phyloP scores from a whole-genome alignment of 35 echinoderm and acorn worm genomes.

The Chiridota heheva region DNA sequence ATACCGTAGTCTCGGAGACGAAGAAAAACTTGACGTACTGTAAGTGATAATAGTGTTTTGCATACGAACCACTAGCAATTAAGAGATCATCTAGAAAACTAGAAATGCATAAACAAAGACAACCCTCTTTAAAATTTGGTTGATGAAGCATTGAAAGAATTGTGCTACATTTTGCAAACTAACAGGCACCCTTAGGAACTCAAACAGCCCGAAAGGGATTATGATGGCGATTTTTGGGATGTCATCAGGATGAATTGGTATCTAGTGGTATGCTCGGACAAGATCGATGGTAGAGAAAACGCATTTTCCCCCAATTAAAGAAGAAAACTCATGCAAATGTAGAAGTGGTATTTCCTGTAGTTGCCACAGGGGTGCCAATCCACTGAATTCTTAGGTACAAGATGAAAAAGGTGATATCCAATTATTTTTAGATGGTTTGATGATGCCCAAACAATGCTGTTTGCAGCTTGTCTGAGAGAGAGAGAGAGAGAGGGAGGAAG shows the following conservation, averaged over 20 bases:
- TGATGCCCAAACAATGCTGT: conserved; percentile 45
- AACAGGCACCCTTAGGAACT: conserved; percentile 44
- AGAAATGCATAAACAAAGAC: conserved; percentile 37
- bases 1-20: not conserved
- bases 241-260: conserved; percentile 31
- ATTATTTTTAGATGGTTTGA: conserved; percentile 30
- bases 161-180: conserved; percentile 35
- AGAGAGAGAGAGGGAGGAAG: no score
- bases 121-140: conserved; percentile 16
- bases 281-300: conserved; percentile 47
- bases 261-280: conserved; percentile 46
- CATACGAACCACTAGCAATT: not conserved
- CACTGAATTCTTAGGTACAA: conserved; percentile 41
- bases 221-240: conserved; percentile 46
- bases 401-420: conserved; percentile 57
- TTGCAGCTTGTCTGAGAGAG: not conserved
- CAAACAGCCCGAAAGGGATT: conserved; percentile 26
- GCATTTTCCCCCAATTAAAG: conserved; percentile 14
- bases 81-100: conserved; percentile 31
- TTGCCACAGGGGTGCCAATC: conserved; percentile 62
- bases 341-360: conserved; percentile 41
- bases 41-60: not conserved
- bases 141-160: conserved; percentile 27
- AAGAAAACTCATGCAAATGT: conserved; percentile 48
- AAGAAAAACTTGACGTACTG: not conserved